Percentiles rank a stretch among this genome's conserved stretches.
Conservation (phyloP, 2,888 invertebrate genomes). For the Noctuana brunneofusca region DNA sequence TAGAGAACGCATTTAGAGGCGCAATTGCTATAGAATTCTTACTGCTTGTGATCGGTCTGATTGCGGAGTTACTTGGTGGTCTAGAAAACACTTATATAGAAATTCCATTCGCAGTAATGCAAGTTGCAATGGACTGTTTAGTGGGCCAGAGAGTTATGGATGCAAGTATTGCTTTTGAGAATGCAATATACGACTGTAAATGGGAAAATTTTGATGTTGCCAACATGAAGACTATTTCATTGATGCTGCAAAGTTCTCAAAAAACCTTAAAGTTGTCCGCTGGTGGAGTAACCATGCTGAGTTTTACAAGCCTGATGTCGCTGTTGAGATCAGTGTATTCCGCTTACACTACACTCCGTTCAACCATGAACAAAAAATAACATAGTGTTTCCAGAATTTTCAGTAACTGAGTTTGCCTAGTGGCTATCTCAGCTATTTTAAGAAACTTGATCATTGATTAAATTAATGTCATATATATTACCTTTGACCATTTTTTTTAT, state of each 20-base stretch:
- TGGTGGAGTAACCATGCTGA: constrained; percentile 56
- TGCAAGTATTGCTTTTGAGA: constrained; percentile 53
- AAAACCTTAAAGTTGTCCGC: constrained; percentile 59
- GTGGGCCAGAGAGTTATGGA: constrained; percentile 61
- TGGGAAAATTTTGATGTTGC: constrained; percentile 62
- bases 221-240: constrained; percentile 56
- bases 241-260: constrained; percentile 60
- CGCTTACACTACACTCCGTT: constrained; percentile 57
- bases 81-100: constrained; percentile 58
- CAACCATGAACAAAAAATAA: constrained; percentile 44
- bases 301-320: constrained; percentile 55
- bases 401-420: too few species aligned
- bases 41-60: constrained; percentile 50
- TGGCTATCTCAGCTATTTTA: too few species aligned
- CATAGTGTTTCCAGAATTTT: too few species aligned
- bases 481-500: too few species aligned
- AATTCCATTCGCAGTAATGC: constrained; percentile 55
- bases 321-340: constrained; percentile 60
- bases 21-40: constrained; percentile 57
- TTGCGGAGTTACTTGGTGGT: constrained; percentile 59
- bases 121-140: constrained; percentile 59
- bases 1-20: constrained; percentile 51
- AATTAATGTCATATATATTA: too few species aligned
- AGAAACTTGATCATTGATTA: too few species aligned
- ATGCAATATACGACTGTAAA: constrained; percentile 57